phyloP scores from a whole-genome alignment of 1,140 invertebrate species.

The Philotrypesis tridentata region DNA sequence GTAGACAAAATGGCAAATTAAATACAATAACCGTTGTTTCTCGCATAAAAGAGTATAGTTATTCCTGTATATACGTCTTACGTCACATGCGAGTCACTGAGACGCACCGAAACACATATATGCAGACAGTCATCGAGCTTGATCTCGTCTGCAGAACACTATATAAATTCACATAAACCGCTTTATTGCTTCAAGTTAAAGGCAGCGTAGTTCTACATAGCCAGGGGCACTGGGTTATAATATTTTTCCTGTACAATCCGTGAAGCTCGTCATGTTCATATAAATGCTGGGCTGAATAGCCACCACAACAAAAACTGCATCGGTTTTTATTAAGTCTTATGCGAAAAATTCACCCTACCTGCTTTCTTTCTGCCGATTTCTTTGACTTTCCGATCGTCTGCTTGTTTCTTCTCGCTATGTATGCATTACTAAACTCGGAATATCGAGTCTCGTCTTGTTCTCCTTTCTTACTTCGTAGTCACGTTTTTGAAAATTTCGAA shows the following conservation, averaged over 20 bases:
- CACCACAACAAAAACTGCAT: too few relatives aligned
- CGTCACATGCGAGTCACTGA: background rate
- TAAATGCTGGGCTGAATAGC: background rate
- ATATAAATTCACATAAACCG: constrained; percentile 67
- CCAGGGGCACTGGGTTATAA: constrained; percentile 52
- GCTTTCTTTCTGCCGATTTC: too few relatives aligned
- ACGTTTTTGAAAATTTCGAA: too few relatives aligned
- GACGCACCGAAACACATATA: background rate
- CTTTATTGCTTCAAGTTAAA: constrained; percentile 62
- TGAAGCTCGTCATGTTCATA: background rate
- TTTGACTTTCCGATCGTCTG: too few relatives aligned
- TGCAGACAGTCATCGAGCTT: constrained; percentile 15
- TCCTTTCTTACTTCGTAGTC: too few relatives aligned
- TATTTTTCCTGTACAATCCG: constrained; percentile 57
- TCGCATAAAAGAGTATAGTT: background rate
- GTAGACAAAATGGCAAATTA: too few relatives aligned
- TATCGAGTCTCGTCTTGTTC: too few relatives aligned
- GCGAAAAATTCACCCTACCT: too few relatives aligned
- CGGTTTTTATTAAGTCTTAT: too few relatives aligned
- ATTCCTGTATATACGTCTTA: constrained; percentile 3
- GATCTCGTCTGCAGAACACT: constrained; percentile 55
- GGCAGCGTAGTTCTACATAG: constrained; percentile 51
- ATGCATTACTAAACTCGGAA: too few relatives aligned
- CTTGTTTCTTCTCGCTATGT: too few relatives aligned
- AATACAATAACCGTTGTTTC: too few relatives aligned